Percentiles rank a stretch among this genome's conserved stretches.
phyloP scores from a whole-genome alignment of 2,113 vertebrate species.

The Anas platyrhynchos region DNA sequence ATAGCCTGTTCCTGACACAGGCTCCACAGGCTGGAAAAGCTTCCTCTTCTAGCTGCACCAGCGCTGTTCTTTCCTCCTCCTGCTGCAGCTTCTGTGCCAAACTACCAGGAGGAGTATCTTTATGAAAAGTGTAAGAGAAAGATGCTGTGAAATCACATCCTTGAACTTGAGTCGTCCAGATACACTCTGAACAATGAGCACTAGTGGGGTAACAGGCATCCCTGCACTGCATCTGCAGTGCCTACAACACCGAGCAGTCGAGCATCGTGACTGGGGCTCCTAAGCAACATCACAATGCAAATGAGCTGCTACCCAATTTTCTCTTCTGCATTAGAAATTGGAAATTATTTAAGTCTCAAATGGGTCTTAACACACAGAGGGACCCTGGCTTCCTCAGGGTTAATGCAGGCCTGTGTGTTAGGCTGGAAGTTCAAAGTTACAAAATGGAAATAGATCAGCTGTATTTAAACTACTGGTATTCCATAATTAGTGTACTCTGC shows the following conservation, averaged over 20 bases:
- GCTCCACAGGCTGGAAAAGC: background rate
- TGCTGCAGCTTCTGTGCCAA: background rate
- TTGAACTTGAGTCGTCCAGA: background rate
- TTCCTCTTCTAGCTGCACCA: background rate
- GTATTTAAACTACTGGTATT: background rate
- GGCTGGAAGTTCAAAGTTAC: background rate
- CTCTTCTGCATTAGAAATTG: background rate
- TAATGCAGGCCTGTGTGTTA: background rate
- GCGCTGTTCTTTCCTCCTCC: background rate
- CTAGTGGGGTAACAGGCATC: background rate
- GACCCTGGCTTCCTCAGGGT: background rate
- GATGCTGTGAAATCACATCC: background rate
- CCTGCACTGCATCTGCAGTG: background rate
- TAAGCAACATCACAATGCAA: background rate
- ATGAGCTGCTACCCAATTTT: background rate
- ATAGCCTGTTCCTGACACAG: background rate
- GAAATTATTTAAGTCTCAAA: background rate
- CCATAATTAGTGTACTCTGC: background rate
- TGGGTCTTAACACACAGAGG: background rate
- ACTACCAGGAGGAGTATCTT: background rate
- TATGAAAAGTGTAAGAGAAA: background rate
- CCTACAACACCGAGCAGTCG: rapidly evolving
- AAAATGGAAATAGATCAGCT: background rate
- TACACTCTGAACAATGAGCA: background rate
- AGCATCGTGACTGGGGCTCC: background rate